Base-by-base conservation (phyloP, 2,113 vertebrate species). In the Ciconia boyciana region DNA sequence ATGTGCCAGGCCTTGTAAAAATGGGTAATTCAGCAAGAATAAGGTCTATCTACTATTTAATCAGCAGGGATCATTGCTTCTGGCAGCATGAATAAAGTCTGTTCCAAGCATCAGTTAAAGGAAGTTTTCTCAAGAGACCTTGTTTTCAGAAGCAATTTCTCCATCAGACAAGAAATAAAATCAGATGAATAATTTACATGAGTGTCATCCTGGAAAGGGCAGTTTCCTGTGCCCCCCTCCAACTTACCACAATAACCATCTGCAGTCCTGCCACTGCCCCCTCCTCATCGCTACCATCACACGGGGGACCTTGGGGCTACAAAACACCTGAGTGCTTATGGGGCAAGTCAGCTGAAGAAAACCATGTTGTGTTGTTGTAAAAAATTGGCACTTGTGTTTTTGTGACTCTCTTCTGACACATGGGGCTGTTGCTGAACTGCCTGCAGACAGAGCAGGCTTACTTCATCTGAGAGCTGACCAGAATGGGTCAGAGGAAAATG, bases 111-210 rank as follows among this genome's bases (percentile, higher is more conserved):
- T 49, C 86, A 66, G 54, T 68, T 61, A 51, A 66, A 89, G 36
- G 28, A 77, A 58, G 10, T 58, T 94, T 94, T 78, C 68, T 74
- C 68, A 69, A 70, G 76, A 76, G 86, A 66, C 14, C 13, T 92
- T 81, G 51, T 68, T 90, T 95, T 90, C 89, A 75, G 71, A 55
- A 77, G 55, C 43, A 57, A 77, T 85, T 93, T 93, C 75, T 93
- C 68, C 49, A 49, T 34, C 79, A 43, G 1, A 17, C 26, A n/a
- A 68, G 60, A 79, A 94, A 89, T 44, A 70, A 92, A 93, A 79
- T 39, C 88, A 89, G 88, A 75, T 51, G 2, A 90, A 90, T 64
- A 71, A 86, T 57, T 78, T 79, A 65, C 15, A 39, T 14, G 60
- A 84, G 32, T 32, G 58, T 49, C 43, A 65, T 9, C 39, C 57